These are phyloP conservation scores for Allygus modestus DNA, from an alignment of 2,888 invertebrate species.

Conservation along the genomic window DNA sequence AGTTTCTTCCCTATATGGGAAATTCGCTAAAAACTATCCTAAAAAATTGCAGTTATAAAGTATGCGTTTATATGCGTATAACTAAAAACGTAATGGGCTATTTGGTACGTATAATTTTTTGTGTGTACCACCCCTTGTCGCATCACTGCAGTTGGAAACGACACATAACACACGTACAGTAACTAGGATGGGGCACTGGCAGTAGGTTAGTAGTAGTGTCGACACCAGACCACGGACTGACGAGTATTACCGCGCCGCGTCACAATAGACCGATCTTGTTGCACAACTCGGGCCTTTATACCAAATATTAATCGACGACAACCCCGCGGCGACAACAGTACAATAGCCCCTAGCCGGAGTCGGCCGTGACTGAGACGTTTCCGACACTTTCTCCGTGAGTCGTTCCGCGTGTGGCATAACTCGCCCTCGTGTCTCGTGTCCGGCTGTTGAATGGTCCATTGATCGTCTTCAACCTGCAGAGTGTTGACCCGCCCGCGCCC, in stretches of 20 bases:
- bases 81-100: too few species aligned
- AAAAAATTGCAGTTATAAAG: too few species aligned
- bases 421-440: background rate
- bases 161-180: too few species aligned
- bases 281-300: conserved; percentile 11
- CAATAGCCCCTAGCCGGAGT: background rate
- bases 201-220: conserved; percentile 33
- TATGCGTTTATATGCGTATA: too few species aligned
- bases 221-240: too few species aligned
- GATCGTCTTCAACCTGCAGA: background rate
- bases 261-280: conserved; percentile 2
- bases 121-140: too few species aligned
- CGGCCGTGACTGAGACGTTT: conserved; percentile 43
- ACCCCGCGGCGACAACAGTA: background rate
- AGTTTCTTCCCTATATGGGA: too few species aligned
- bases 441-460: conserved; percentile 26
- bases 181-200: background rate
- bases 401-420: conserved; percentile 54
- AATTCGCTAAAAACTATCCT: too few species aligned
- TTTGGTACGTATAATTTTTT: too few species aligned
- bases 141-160: too few species aligned
- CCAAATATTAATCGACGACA: conserved; percentile 15
- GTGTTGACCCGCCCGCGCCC: background rate
- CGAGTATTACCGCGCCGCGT: background rate
- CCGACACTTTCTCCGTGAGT: conserved; percentile 42